Conservation (phyloP, 2,888 invertebrate genomes). For the Lottia scabra region DNA sequence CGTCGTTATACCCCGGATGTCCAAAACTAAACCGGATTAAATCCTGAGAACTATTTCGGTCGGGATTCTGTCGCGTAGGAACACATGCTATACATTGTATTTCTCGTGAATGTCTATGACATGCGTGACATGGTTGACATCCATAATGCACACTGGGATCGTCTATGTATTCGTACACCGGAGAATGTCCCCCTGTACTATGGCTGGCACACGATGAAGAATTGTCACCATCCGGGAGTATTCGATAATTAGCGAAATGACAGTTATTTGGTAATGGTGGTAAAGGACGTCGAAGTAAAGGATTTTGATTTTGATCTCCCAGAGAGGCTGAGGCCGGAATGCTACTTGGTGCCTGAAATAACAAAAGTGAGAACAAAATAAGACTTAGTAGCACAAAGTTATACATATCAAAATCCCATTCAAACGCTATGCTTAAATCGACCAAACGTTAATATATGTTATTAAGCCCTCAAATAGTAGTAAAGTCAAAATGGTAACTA, state of each 20-base stretch:
- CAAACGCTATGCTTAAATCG: too few species aligned
- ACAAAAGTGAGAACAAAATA: too few species aligned
- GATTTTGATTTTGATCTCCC: conserved; percentile 5
- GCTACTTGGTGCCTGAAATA: conserved; percentile 20
- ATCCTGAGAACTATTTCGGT: conserved; percentile 11
- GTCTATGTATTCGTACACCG: conserved; percentile 41
- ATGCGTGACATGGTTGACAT: background rate
- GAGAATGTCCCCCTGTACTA: conserved; percentile 34
- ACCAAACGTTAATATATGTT: too few species aligned
- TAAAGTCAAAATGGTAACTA: too few species aligned
- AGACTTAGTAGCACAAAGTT: too few species aligned
- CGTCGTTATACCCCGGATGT: conserved; percentile 2
- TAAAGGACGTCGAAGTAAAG: background rate
- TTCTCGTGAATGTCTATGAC: conserved; percentile 3
- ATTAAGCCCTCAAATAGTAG: too few species aligned
- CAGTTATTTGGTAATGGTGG: conserved; percentile 2
- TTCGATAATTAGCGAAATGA: conserved; percentile 17
- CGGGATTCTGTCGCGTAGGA: background rate
- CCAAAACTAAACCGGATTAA: conserved; percentile 17
- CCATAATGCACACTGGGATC: conserved; percentile 17
- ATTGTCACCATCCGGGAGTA: conserved; percentile 27
- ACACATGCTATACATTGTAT: background rate
- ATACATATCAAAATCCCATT: too few species aligned
- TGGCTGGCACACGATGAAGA: conserved; percentile 33
- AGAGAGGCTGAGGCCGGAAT: conserved; percentile 12